phyloP scores from a whole-genome alignment of 37 sponge, comb jelly and placozoan genomes.

The Halichondria panicea region DNA sequence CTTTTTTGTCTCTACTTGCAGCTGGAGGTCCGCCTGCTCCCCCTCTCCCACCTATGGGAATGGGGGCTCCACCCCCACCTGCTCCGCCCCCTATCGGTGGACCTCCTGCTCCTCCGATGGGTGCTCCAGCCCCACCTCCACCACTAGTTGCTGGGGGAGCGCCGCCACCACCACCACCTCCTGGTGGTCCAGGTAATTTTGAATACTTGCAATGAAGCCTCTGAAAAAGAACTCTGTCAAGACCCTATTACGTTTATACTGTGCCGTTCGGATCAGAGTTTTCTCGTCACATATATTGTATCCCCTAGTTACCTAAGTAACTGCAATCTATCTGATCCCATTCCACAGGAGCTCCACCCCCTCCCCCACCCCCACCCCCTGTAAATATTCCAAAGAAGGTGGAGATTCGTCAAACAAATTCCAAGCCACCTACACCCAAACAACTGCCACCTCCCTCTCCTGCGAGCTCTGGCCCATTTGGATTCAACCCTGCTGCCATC shows the following conservation, averaged over 20 bases:
- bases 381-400: conserved; percentile 25
- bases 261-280: neutral
- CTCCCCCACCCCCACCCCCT: conserved; percentile 68
- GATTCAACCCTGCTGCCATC: conserved; percentile 33
- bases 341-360: conserved; percentile 58
- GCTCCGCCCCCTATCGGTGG: conserved; percentile 7
- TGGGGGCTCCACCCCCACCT: conserved; percentile 37
- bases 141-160: conserved; percentile 32
- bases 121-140: conserved; percentile 29
- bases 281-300: neutral
- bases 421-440: conserved; percentile 2
- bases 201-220: neutral
- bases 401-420: neutral
- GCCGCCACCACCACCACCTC: conserved; percentile 53
- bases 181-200: conserved; percentile 27
- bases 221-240: neutral
- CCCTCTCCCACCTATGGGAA: conserved; percentile 36
- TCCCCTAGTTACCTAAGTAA: too few relatives aligned
- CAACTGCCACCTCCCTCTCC: neutral
- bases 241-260: neutral
- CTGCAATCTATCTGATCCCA: too few relatives aligned
- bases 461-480: conserved; percentile 23
- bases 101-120: conserved; percentile 30
- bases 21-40: conserved; percentile 35
- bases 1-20: neutral